Conservation (phyloP, 2,797 vertebrate genomes). For the Alectoris magna region DNA sequence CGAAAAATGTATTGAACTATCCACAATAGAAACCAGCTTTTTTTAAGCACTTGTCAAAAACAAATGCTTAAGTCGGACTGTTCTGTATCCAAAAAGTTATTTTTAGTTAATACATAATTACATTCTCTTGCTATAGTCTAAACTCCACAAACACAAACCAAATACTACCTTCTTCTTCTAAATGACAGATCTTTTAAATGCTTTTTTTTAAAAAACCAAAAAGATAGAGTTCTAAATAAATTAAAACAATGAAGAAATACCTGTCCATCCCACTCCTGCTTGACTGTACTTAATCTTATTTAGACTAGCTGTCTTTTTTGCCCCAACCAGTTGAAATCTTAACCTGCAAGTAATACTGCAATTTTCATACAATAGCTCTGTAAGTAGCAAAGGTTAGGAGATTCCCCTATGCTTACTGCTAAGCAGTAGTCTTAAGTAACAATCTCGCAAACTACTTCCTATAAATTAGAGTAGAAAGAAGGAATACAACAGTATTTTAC, state of each 20-base stretch:
- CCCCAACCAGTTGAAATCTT: not conserved
- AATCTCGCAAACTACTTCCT: not conserved
- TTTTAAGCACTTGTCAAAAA: not conserved
- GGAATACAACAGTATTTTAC: not conserved
- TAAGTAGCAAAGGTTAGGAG: not conserved
- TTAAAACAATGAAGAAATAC: not conserved
- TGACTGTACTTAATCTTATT: not conserved
- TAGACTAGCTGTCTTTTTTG: not conserved
- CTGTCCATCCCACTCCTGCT: not conserved
- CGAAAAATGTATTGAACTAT: not conserved
- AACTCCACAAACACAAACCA: not conserved
- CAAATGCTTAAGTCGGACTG: not conserved
- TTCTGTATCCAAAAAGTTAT: not conserved
- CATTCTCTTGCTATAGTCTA: not conserved
- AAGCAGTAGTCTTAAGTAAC: not conserved
- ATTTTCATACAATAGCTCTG: not conserved
- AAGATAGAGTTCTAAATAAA: not conserved
- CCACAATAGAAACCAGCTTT: accelerated
- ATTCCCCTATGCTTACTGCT: not conserved
- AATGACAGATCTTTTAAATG: not conserved
- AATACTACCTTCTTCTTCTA: not conserved
- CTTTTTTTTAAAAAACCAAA: not conserved
- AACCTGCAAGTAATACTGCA: not conserved
- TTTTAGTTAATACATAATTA: not conserved
- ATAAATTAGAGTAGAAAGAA: not conserved